These are phyloP conservation scores for Zapus hudsonius DNA, from an alignment of 2,113 vertebrate species.

Conservation along the genomic window DNA sequence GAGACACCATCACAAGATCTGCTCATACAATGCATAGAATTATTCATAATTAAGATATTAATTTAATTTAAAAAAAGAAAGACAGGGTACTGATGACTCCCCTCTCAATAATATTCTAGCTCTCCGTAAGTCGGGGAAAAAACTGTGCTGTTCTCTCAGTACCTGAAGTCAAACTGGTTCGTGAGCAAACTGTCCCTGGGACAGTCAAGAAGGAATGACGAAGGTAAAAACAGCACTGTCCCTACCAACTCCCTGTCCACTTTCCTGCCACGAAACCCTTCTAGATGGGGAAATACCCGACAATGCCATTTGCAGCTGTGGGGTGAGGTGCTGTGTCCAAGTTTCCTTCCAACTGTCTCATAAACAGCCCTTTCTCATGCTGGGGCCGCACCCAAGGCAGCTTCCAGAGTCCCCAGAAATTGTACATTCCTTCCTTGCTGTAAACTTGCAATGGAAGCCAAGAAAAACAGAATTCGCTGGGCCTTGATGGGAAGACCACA, in stretches of 20 bases:
- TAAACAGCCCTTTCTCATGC: conserved; percentile 30
- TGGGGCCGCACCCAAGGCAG: conserved; percentile 53
- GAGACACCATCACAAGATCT: no score
- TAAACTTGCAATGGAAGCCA: conserved; percentile 54
- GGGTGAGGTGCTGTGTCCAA: conserved; percentile 60
- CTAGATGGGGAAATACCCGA: conserved; percentile 53
- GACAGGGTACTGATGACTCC: neutral
- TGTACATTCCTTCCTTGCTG: conserved; percentile 66
- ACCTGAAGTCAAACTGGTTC: conserved; percentile 38
- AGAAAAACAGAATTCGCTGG: conserved; percentile 67
- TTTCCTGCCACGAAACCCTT: conserved; percentile 73
- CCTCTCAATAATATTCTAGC: conserved; percentile 30
- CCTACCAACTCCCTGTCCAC: conserved; percentile 50
- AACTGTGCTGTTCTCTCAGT: conserved; percentile 22
- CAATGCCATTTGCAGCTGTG: conserved; percentile 73
- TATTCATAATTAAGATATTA: no score
- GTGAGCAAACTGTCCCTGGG: conserved; percentile 54
- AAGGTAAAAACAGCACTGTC: conserved; percentile 53
- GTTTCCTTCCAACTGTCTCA: conserved; percentile 59
- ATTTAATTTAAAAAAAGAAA: no score
- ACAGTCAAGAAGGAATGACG: conserved; percentile 56
- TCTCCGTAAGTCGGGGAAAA: conserved; percentile 22
- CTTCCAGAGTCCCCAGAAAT: conserved; percentile 60
- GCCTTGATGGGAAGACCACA: conserved; percentile 14
- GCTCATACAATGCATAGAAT: no score